phyloP scores from a whole-genome alignment of 2,113 vertebrate genomes.

The Muscicapa adusta region DNA sequence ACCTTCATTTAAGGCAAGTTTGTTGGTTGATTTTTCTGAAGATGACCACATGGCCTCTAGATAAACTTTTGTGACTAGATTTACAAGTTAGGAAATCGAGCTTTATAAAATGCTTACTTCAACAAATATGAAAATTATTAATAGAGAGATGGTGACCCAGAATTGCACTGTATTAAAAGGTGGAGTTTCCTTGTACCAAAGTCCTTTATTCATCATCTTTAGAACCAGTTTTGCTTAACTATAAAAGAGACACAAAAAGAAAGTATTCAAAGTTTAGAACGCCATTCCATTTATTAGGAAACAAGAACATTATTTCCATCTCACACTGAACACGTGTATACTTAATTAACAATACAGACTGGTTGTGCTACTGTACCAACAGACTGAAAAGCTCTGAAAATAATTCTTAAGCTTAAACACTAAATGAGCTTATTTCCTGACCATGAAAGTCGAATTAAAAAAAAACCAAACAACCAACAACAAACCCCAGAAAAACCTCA shows the following conservation, averaged over 20 bases:
- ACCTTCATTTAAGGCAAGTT: constrained; percentile 74
- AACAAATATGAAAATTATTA: constrained; percentile 27
- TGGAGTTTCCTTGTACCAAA: constrained; percentile 45
- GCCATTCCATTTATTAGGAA: constrained; percentile 33
- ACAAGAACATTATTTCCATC: constrained; percentile 15
- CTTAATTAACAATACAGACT: background rate
- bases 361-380: background rate
- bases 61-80: constrained; percentile 34
- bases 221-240: constrained; percentile 95
- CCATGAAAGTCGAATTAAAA: background rate
- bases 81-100: constrained; percentile 43
- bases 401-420: background rate
- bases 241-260: constrained; percentile 65
- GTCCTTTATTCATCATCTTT: constrained; percentile 86
- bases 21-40: background rate
- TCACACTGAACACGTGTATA: background rate
- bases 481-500: background rate
- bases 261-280: constrained; percentile 46
- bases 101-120: constrained; percentile 69
- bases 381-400: background rate
- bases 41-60: constrained; percentile 38
- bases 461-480: background rate
- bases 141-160: constrained; percentile 53
- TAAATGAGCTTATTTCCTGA: background rate
- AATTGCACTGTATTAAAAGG: constrained; percentile 57